Base-by-base conservation (phyloP, 1,140 invertebrate species). In the Plutomurus gul region DNA sequence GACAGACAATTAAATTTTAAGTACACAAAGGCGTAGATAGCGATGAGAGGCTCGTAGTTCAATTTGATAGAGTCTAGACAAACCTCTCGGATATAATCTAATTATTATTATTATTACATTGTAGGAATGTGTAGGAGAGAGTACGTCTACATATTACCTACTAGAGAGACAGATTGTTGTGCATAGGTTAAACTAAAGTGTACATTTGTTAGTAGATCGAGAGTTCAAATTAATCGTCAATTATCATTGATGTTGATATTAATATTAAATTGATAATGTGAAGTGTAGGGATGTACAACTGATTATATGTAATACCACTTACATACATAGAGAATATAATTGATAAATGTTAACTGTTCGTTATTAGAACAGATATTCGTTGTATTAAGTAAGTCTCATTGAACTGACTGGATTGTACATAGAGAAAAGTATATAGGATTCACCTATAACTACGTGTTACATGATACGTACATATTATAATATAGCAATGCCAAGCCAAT, bases 391-490 rank as follows among this genome's bases (percentile, higher is more conserved):
- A 65, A 65, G 56, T 65, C 56, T 65, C 56, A 65, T 65, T 65
- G 56, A 65, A 65, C 56, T 65, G 56, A 65, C 56, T 65, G 56
- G 56, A 65, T 65, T 65, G 56, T 65, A 65, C 56, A 65, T 65
- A 65, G 56, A n/a, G n/a, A 65, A 65, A 65, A 25, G 56, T 65
- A 65, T 65, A 65, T 65, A 65, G 56, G 56, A 65, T 65, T 65
- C 27, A 65, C 56, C 56, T 65, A 65, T 65, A 65, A 25, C 56
- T 18, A 46, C 43, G 30, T 25, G 30, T 25, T 56, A 65, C 56
- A 65, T 18, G 56, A 65, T 56, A 65, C 18, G 20, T 27, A 65
- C 20, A 49, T 18, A 11, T 49, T n/a, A n/a, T n/a, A n/a, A n/a
- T n/a, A n/a, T n/a, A n/a, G n/a, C n/a, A n/a, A n/a, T n/a, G n/a